Conservation (phyloP, 92 coral and sea anemone species). For the Siderastrea siderea region DNA sequence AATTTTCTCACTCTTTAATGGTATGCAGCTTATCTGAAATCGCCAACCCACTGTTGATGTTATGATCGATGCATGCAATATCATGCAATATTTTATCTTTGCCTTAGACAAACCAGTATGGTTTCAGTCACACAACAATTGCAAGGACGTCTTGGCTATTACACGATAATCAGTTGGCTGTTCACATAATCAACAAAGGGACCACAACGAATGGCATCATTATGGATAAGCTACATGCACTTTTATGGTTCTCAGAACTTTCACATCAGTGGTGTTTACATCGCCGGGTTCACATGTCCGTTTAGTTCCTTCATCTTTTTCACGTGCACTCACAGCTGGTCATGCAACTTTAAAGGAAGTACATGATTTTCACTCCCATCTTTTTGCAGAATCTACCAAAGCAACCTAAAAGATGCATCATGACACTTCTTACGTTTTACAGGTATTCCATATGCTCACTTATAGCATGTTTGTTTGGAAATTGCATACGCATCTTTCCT, state of each 20-base stretch:
- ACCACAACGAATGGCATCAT: conserved; percentile 32
- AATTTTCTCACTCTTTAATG: neutral
- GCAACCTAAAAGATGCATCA: too few relatives aligned
- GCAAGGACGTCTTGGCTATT: conserved; percentile 36
- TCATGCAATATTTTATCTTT: conserved; percentile 5
- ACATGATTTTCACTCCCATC: too few relatives aligned
- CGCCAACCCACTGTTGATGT: conserved; percentile 36
- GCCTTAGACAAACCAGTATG: conserved; percentile 2
- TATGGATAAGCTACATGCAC: conserved; percentile 38
- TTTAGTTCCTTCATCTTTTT: too few relatives aligned
- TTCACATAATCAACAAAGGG: conserved; percentile 54
- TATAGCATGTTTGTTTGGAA: too few relatives aligned
- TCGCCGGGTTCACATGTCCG: conserved; percentile 1
- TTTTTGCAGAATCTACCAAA: too few relatives aligned
- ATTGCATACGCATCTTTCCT: too few relatives aligned
- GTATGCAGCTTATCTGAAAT: neutral
- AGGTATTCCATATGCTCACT: too few relatives aligned
- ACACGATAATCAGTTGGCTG: conserved; percentile 57
- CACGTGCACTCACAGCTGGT: too few relatives aligned
- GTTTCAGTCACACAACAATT: conserved; percentile 29
- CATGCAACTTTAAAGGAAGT: too few relatives aligned
- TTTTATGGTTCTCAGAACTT: conserved; percentile 62
- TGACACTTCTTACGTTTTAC: too few relatives aligned
- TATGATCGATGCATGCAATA: conserved; percentile 29
- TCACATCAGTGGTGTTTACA: conserved; percentile 23